phyloP scores from a whole-genome alignment of 2,113 vertebrate genomes.

The Lepus americanus region DNA sequence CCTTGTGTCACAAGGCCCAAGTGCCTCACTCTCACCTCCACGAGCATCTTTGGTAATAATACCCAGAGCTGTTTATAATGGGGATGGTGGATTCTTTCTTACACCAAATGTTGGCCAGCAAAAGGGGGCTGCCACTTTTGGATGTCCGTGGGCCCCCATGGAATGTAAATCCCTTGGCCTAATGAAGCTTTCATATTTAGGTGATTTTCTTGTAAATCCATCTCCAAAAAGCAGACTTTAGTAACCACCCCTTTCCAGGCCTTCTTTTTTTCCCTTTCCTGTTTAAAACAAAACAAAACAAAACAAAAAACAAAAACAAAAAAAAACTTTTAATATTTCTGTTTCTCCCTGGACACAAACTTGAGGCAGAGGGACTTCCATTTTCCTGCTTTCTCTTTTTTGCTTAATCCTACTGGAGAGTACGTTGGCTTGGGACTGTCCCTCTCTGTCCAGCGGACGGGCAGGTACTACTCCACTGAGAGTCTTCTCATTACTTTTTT shows the following conservation, averaged over 20 bases:
- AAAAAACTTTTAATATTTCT: slow-evolving; percentile 95
- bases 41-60: too few relatives aligned
- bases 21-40: too few relatives aligned
- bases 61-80: too few relatives aligned
- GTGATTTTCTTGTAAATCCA: slow-evolving; percentile 87
- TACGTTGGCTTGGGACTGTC: slow-evolving; percentile 95
- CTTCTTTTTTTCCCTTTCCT: slow-evolving; percentile 97
- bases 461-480: slow-evolving; percentile 96
- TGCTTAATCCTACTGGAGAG: slow-evolving; percentile 99
- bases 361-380: slow-evolving; percentile 98
- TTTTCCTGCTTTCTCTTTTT: slow-evolving; percentile 99
- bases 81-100: too few relatives aligned
- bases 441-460: slow-evolving; percentile 97
- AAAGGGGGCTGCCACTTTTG: too few relatives aligned
- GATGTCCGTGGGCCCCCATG: too few relatives aligned
- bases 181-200: too few relatives aligned
- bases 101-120: too few relatives aligned
- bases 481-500: slow-evolving; percentile 97
- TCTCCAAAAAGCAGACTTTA: slow-evolving; percentile 99
- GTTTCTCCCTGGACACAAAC: slow-evolving; percentile 90
- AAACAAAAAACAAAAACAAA: too few relatives aligned
- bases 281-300: too few relatives aligned
- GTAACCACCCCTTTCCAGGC: slow-evolving; percentile 99
- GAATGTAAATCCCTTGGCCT: too few relatives aligned
- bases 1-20: too few relatives aligned